Percentiles rank a stretch among this genome's conserved stretches.
Conservation (phyloP, 1,140 invertebrate species). For the Diachasmimorpha longicaudata region DNA sequence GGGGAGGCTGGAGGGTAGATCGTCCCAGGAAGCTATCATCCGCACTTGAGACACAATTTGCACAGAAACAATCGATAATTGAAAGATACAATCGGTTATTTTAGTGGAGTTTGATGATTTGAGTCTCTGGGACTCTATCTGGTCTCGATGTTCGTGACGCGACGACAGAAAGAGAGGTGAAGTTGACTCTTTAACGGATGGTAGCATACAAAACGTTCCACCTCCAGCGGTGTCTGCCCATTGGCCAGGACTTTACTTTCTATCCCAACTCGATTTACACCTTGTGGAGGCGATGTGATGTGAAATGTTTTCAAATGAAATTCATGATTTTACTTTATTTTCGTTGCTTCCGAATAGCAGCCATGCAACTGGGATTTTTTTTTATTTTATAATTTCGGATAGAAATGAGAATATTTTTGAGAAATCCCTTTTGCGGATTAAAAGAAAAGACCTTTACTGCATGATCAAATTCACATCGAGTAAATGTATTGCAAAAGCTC, state of each 20-base stretch:
- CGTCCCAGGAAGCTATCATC: neutral
- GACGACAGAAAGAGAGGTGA: neutral
- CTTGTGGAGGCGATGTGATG: neutral
- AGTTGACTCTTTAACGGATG: constrained; percentile 1
- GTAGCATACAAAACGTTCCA: neutral
- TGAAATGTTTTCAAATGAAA: neutral
- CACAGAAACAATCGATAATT: neutral
- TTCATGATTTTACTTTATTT: neutral
- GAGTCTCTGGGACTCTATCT: neutral
- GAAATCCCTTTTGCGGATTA: too few relatives aligned
- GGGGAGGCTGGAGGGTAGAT: neutral
- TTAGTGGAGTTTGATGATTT: neutral
- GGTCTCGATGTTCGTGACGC: neutral
- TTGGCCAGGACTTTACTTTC: constrained; percentile 8
- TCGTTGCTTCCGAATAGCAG: neutral
- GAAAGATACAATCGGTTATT: neutral
- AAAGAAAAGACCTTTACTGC: too few relatives aligned
- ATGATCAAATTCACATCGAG: too few relatives aligned
- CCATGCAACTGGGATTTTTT: too few relatives aligned
- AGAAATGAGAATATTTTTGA: too few relatives aligned
- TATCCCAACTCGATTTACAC: constrained; percentile 8
- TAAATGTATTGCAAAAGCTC: too few relatives aligned
- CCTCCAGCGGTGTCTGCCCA: neutral
- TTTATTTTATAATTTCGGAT: too few relatives aligned
- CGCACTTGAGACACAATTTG: neutral